Base-by-base conservation (phyloP, 2,888 invertebrate genomes). In the Anticlea derivata region DNA sequence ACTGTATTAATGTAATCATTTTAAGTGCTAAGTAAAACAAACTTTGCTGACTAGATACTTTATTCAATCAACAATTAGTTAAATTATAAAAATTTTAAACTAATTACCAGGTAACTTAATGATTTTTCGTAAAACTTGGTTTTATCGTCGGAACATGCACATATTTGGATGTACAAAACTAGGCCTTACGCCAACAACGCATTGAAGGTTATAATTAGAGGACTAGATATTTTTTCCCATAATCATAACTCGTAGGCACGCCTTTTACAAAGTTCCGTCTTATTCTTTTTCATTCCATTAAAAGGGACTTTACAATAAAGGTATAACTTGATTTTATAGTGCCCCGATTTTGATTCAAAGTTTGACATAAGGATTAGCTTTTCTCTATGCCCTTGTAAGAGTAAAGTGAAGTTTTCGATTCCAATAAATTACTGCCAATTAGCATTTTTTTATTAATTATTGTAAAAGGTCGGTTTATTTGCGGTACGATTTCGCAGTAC, bases 241-340 rank as follows among this genome's bases (percentile, higher is more conserved):
- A 33, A 55, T 12, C 55, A 43, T 46, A 50, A 46, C 29, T 41
- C 34, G 51, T 49, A 58, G 55, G 56, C 56, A 58, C 47, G 58
- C 54, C 50, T 61, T 57, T 52, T 11, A 52, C 30, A 65, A 37
- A 47, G 58, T 63, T 58, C 51, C 53, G 62, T 74, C 69, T 66
- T 63, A 56, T 63, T 65, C 50, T 61, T 69, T 69, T 65, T 66
- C 63, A 65, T 61, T 54, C 53, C 50, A 41, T 12, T 64, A 64
- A 60, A 64, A 60, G 48, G 55, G 34, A 59, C 29, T 55, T 24
- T 40, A 31, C 33, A 29, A 41, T 37, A n/a, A n/a, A n/a, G n/a
- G n/a, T n/a, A n/a, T n/a, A n/a, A n/a, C 43, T 22, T 40, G 29
- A n/a, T 27, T 48, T 45, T 38, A 8, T 55, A 41, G 41, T 50